Percentiles rank a stretch among this genome's conserved stretches.
These are phyloP conservation scores for Chloroclystis v-ata DNA, from an alignment of 2,888 invertebrate genomes.

Conservation along the genomic window DNA sequence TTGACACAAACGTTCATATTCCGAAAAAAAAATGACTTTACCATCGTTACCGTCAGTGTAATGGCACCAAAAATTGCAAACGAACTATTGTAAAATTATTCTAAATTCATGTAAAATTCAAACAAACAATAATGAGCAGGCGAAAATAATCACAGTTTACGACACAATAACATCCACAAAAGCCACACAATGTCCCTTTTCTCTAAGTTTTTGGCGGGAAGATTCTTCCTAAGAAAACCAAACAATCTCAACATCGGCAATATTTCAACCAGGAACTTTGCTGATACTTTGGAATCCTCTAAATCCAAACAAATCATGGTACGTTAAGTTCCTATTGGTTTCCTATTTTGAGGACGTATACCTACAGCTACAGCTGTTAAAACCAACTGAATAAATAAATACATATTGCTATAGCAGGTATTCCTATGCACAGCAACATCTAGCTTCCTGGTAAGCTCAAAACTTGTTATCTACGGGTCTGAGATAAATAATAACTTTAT, in stretches of 20 bases:
- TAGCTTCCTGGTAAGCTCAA: no score
- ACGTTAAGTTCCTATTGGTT: no score
- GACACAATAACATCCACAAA: conserved; percentile 31
- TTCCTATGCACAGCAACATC: no score
- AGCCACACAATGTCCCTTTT: conserved; percentile 49
- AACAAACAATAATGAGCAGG: conserved; percentile 38
- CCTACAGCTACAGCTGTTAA: no score
- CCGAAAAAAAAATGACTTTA: conserved; percentile 24
- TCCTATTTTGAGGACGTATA: no score
- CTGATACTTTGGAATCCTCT: conserved; percentile 49
- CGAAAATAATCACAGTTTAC: conserved; percentile 30
- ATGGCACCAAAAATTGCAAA: no score
- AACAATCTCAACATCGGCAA: conserved; percentile 25
- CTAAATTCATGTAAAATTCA: conserved; percentile 32
- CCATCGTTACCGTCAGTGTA: conserved; percentile 24
- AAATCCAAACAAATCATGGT: conserved; percentile 21
- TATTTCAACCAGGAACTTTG: conserved; percentile 34
- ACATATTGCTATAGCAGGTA: no score
- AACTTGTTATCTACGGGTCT: no score
- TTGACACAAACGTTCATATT: conserved; percentile 40
- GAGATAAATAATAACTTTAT: no score
- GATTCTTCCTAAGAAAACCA: conserved; percentile 32
- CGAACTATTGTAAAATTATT: conserved; percentile 25
- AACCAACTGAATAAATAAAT: no score
- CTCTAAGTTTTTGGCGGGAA: conserved; percentile 35